Evolutionary conservation across 2,113 vertebrate species (phyloP), one percentile per base, ranked within the genome.

Genomic region (Callaeas wilsoni): DNA sequence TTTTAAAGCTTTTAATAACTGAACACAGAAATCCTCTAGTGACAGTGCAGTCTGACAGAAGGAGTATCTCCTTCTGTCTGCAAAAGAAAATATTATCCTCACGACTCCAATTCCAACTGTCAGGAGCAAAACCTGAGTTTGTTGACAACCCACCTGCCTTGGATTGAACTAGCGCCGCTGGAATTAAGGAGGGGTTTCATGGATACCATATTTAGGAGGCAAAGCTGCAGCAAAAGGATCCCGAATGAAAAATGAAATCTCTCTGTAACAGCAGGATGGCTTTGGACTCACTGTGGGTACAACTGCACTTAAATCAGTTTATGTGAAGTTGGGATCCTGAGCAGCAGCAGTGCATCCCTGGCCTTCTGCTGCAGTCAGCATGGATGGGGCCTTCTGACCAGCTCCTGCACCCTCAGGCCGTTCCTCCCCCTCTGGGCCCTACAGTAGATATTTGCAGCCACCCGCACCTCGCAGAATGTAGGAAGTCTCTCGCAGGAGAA

Each of bases 401-500:
- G 35, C 73, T 47, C 55, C 60, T 39, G 42, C 56, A 39, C 7
- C 46, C 37, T 29, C 44, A 6, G 4, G 1, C 4, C 33, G 18
- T 27, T 14, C 25, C 39, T 53, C 49, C 27, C 46, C 46, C 30
- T 26, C 59, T 41, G 59, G 3, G 10, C 30, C 49, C 41, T 32
- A 0, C 23, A 3, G 7, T 0, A 19, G 27, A 13, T 39, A 4
- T 1, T 1, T 2, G 30, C 26, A 74, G 56, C 33, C 55, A 19
- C 18, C 50, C 27, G 67, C 32, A 47, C 10, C 32, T 46, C 5
- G 1, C n/a, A 52, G 20, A 23, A 59, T 7, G 20, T 0, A 16
- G 47, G 50, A 55, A 50, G 11, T 11, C 20, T 53, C 73, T 37
- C 32, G 29, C 53, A 42, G 35, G 33, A 77, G 20, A 23, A 87